These are phyloP conservation scores for Albula glossodonta DNA, from an alignment of 2,113 vertebrate species.

Conservation along the genomic window DNA sequence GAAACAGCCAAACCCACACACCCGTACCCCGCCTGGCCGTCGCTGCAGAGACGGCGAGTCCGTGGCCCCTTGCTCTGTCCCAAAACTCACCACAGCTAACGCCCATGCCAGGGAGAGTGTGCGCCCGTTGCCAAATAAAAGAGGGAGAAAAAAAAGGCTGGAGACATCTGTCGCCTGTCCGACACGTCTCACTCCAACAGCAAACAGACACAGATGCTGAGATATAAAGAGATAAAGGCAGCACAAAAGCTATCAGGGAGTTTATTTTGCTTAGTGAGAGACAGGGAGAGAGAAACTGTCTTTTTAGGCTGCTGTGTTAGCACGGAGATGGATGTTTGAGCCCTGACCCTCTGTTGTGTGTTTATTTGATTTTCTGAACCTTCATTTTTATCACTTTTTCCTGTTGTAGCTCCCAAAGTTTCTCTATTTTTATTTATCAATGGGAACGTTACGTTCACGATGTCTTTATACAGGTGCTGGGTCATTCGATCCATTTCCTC, in stretches of 20 bases:
- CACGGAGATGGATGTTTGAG: no score
- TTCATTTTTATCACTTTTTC: no score
- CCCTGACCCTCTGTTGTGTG: no score
- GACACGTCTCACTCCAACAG: not conserved
- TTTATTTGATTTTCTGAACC: no score
- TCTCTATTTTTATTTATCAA: no score
- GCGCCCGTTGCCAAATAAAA: not conserved
- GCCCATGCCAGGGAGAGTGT: not conserved
- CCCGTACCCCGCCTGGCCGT: not conserved
- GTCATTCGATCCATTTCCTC: no score
- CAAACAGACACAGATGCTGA: slow-evolving; percentile 2
- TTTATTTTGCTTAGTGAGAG: not conserved
- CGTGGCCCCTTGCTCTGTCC: not conserved
- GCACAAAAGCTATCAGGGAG: not conserved
- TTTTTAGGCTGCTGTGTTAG: not conserved
- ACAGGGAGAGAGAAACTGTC: not conserved
- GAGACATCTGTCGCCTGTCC: not conserved
- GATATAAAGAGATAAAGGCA: not conserved
- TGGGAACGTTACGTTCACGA: no score
- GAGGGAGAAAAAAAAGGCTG: not conserved
- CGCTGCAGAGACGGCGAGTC: not conserved
- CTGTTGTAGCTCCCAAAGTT: no score
- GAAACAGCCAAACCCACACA: not conserved
- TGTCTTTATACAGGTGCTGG: no score
- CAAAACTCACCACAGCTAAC: not conserved